These are phyloP conservation scores for Eidolon dupreanum DNA, from an alignment of 2,797 vertebrate genomes.

Conservation along the genomic window DNA sequence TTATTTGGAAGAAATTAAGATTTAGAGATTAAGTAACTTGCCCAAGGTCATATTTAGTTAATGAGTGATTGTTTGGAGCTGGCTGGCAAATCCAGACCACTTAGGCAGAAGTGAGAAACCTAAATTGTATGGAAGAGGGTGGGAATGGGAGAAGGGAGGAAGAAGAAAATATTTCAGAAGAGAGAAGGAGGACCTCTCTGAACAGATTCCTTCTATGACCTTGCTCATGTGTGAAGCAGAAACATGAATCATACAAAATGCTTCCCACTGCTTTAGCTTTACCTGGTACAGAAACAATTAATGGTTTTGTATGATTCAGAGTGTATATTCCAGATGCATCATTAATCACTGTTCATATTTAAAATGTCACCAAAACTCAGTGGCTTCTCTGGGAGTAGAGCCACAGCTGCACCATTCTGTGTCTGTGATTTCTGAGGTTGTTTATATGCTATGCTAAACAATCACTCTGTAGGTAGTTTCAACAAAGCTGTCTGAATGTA, in stretches of 20 bases:
- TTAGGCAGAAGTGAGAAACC: not conserved
- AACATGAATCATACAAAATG: not conserved
- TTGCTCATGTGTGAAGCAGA: not conserved
- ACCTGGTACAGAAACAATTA: not conserved
- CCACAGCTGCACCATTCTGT: not conserved
- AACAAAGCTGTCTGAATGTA: not conserved
- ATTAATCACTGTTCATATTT: conserved; percentile 51
- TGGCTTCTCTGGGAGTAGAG: conserved; percentile 6
- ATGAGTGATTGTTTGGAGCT: not conserved
- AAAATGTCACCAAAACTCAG: conserved; percentile 47
- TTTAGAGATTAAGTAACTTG: not conserved
- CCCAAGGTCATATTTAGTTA: not conserved
- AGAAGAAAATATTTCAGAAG: not conserved
- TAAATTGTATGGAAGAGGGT: not conserved
- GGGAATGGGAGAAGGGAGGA: not conserved
- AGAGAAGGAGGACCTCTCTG: not conserved
- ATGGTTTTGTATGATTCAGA: not conserved
- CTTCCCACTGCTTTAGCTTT: not conserved
- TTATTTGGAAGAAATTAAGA: not conserved
- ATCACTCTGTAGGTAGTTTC: not conserved
- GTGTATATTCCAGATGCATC: not conserved
- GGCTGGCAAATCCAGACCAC: not conserved
- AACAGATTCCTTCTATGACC: not conserved
- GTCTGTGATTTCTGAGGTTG: not conserved
- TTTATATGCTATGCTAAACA: not conserved